Percentiles rank a stretch among this genome's conserved stretches.
Evolutionary conservation across 1,140 invertebrate genomes (phyloP).

Genomic region (Artemia franciscana): DNA sequence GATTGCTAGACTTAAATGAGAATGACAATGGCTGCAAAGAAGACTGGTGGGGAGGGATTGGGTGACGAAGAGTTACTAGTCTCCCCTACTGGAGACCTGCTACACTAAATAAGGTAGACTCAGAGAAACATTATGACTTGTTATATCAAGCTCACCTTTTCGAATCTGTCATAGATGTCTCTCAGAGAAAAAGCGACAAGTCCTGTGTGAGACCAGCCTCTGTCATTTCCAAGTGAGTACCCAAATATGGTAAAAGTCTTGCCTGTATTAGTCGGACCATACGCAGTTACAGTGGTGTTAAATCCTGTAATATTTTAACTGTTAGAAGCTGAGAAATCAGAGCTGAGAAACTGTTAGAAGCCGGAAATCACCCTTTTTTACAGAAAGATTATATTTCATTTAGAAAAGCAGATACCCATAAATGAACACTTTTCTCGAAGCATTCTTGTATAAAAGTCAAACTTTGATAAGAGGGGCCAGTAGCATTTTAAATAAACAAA

Average conservation of each 20-base stretch:
- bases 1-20: neutral
- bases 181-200: neutral
- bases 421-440: neutral
- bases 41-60: neutral
- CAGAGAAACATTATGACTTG: too few species aligned
- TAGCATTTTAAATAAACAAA: too few species aligned
- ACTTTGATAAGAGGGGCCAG: neutral
- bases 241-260: neutral
- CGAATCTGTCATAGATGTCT: neutral
- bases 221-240: neutral
- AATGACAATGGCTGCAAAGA: neutral
- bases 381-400: neutral
- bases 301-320: neutral
- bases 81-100: neutral
- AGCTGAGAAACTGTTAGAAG: too few species aligned
- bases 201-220: neutral
- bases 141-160: neutral
- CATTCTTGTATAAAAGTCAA: neutral
- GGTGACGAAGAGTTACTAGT: neutral
- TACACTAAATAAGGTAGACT: too few species aligned
- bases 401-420: neutral
- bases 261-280: neutral
- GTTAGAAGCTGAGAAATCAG: too few species aligned
- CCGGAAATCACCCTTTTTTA: neutral
- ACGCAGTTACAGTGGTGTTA: neutral